phyloP scores from a whole-genome alignment of 2,113 vertebrate species.

The Forbesichthys agassizii region DNA sequence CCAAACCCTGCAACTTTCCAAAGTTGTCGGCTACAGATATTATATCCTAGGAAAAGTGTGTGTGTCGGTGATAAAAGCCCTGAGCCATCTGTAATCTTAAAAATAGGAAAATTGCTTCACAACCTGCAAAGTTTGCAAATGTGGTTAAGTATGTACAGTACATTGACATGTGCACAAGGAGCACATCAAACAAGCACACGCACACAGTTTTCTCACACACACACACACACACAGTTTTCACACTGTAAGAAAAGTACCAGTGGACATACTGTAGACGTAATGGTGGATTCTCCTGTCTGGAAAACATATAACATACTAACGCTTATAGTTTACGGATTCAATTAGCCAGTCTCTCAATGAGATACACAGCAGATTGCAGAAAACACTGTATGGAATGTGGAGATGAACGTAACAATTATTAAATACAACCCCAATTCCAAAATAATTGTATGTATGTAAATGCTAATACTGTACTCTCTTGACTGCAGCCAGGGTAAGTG shows the following conservation, averaged over 20 bases:
- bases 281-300: neutral
- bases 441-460: no score
- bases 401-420: no score
- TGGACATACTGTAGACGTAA: neutral
- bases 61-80: neutral
- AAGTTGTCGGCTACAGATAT: slow-evolving; percentile 1
- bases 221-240: neutral
- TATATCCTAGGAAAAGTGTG: neutral
- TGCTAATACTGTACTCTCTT: no score
- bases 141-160: neutral
- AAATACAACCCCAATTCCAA: no score
- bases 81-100: neutral
- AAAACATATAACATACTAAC: neutral
- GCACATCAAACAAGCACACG: neutral
- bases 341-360: neutral
- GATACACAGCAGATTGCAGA: neutral
- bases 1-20: slow-evolving; percentile 1
- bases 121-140: slow-evolving; percentile 1
- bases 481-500: no score
- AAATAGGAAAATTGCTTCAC: neutral
- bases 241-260: neutral
- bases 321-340: neutral
- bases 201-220: neutral
- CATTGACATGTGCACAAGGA: slow-evolving; percentile 6
- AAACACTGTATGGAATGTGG: no score